phyloP scores from a whole-genome alignment of 2,888 invertebrate genomes.

The Melieria crassipennis region DNA sequence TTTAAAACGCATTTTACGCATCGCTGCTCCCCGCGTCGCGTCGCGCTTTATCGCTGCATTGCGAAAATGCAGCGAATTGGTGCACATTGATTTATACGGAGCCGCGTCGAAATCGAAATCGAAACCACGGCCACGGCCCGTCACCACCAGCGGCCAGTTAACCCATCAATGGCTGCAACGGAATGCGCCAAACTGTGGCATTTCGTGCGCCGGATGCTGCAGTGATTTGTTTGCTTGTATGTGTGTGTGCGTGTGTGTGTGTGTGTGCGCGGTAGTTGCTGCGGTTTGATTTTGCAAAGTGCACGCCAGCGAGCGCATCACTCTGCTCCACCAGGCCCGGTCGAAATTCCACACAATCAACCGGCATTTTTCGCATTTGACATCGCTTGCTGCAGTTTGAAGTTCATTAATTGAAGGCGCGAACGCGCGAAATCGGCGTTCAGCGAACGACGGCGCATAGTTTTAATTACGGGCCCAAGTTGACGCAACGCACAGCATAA shows the following conservation, averaged over 20 bases:
- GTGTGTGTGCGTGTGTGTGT: neutral
- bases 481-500: too few relatives aligned
- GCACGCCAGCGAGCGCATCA: too few relatives aligned
- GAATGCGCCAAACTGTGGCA: too few relatives aligned
- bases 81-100: neutral
- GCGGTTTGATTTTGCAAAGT: conserved; percentile 18
- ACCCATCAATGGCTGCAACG: neutral
- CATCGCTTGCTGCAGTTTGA: too few relatives aligned
- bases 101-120: neutral
- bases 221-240: neutral
- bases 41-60: neutral
- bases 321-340: too few relatives aligned
- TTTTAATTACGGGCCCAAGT: too few relatives aligned
- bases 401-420: too few relatives aligned
- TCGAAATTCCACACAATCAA: too few relatives aligned
- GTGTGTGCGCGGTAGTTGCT: conserved; percentile 7
- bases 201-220: neutral
- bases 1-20: conserved; percentile 27
- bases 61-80: neutral
- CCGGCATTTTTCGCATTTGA: too few relatives aligned
- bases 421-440: too few relatives aligned
- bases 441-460: too few relatives aligned
- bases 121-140: neutral
- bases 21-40: neutral
- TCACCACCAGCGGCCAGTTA: neutral